Evolutionary conservation across 53 echinoderm and acorn worm species (phyloP).

Genomic region (Mesocentrotus franciscanus): DNA sequence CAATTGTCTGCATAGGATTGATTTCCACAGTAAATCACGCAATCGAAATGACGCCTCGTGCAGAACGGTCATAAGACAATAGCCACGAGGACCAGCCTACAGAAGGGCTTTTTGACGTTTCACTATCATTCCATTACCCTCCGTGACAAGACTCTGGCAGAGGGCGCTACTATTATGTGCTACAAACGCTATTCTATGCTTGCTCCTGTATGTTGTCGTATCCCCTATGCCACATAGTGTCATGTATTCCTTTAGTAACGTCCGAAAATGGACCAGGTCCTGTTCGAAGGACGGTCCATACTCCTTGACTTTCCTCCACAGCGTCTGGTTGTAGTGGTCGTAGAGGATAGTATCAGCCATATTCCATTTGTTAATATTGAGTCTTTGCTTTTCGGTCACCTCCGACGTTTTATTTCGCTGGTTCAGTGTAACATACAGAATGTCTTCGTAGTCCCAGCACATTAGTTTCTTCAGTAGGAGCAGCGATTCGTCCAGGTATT

Average conservation of each 20-base stretch:
- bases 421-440: constrained; percentile 58
- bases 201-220: neutral
- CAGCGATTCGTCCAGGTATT: constrained; percentile 76
- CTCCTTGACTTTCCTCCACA: constrained; percentile 66
- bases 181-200: neutral
- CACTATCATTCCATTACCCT: neutral
- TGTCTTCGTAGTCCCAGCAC: constrained; percentile 67
- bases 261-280: constrained; percentile 52
- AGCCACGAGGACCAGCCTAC: neutral
- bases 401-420: constrained; percentile 22
- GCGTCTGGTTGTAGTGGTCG: constrained; percentile 68
- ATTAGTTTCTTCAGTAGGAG: constrained; percentile 67
- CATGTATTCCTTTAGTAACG: constrained; percentile 9
- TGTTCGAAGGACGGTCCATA: constrained; percentile 58
- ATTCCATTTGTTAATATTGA: constrained; percentile 60
- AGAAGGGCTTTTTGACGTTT: neutral
- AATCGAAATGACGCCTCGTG: too few species aligned
- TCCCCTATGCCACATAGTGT: neutral
- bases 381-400: neutral
- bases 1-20: too few species aligned
- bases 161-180: neutral
- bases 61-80: too few species aligned
- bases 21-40: too few species aligned
- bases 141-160: constrained; percentile 3
- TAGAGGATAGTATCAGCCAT: constrained; percentile 64